These are phyloP conservation scores for Nyctalus aviator DNA, from an alignment of 2,797 vertebrate genomes.

Conservation along the genomic window DNA sequence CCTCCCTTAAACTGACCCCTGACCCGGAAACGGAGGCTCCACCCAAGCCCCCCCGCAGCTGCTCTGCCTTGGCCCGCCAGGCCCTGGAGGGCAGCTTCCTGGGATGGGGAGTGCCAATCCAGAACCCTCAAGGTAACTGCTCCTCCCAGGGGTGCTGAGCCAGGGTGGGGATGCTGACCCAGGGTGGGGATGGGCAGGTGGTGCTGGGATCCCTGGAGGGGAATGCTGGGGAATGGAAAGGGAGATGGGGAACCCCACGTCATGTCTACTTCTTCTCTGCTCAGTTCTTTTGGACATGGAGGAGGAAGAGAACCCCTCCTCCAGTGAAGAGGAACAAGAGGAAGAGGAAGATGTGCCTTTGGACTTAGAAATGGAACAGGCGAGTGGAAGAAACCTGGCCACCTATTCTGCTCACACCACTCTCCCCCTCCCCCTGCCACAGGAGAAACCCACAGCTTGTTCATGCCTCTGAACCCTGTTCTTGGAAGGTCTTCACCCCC, in stretches of 20 bases:
- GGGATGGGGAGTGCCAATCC: conserved; percentile 40
- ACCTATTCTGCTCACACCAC: neutral
- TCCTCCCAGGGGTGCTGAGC: neutral
- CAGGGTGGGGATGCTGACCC: neutral
- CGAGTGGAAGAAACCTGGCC: neutral
- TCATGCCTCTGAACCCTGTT: neutral
- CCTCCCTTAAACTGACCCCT: conserved; percentile 68
- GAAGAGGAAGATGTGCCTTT: conserved; percentile 52
- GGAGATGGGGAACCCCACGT: neutral
- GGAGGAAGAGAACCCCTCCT: conserved; percentile 14
- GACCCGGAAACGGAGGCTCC: conserved; percentile 56
- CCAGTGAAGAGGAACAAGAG: conserved; percentile 72
- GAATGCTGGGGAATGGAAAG: neutral
- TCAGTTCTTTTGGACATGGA: conserved; percentile 31
- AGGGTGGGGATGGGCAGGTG: neutral
- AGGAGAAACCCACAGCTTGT: neutral
- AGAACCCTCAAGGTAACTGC: conserved; percentile 54
- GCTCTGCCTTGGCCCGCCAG: conserved; percentile 34
- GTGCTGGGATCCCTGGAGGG: neutral
- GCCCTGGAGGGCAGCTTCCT: conserved; percentile 61
- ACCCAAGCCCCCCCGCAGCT: conserved; percentile 70
- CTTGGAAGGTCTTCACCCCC: neutral
- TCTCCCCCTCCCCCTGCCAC: rapidly evolving
- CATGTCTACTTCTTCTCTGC: neutral
- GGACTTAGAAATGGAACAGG: conserved; percentile 62